phyloP scores from a whole-genome alignment of 92 coral and sea anemone genomes.

The Umimayanthus kanabou region DNA sequence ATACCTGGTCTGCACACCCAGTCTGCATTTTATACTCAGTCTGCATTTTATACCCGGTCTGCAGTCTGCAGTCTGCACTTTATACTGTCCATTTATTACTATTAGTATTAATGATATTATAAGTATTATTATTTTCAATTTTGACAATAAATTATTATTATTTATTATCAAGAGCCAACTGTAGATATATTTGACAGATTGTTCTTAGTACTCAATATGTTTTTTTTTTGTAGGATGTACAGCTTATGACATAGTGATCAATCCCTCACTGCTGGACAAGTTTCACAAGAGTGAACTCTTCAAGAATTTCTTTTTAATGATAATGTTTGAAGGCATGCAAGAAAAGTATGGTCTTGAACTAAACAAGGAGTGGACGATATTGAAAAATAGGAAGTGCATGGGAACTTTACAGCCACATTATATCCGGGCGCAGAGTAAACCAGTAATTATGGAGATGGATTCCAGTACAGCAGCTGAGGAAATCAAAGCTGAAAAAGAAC shows the following conservation, averaged over 20 bases:
- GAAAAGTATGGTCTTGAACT: constrained; percentile 77
- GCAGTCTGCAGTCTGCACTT: too few relatives aligned
- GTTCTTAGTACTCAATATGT: neutral
- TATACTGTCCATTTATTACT: too few relatives aligned
- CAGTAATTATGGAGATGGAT: constrained; percentile 94
- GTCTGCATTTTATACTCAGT: too few relatives aligned
- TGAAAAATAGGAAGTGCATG: constrained; percentile 83
- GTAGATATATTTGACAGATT: too few relatives aligned
- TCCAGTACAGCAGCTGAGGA: neutral
- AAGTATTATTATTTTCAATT: too few relatives aligned
- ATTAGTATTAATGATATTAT: too few relatives aligned
- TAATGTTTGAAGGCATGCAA: constrained; percentile 95
- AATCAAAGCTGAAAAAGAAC: constrained; percentile 17
- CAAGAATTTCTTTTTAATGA: constrained; percentile 82
- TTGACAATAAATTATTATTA: too few relatives aligned
- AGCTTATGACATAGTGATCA: constrained; percentile 87
- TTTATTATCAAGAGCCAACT: too few relatives aligned
- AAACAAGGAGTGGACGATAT: constrained; percentile 77
- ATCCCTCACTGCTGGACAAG: constrained; percentile 70
- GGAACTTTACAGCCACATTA: constrained; percentile 77
- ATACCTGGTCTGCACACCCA: too few relatives aligned
- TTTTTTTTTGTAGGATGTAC: constrained; percentile 69
- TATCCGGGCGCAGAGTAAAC: constrained; percentile 84
- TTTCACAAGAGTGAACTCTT: constrained; percentile 78
- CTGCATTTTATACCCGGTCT: too few relatives aligned